Evolutionary conservation across 2,888 invertebrate species (phyloP).

Genomic region (Panopea generosa): DNA sequence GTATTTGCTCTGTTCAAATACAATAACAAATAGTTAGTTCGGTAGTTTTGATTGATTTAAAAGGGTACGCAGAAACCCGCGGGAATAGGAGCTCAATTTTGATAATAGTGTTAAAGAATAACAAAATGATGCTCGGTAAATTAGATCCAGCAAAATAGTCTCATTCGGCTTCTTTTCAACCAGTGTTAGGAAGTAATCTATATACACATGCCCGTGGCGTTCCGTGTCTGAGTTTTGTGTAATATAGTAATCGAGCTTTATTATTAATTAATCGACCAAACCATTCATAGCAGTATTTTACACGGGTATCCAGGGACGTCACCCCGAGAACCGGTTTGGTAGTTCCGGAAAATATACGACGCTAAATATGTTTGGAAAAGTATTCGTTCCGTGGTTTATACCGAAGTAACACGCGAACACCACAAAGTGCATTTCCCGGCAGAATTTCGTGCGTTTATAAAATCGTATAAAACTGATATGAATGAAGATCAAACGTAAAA

Average conservation of each 20-base stretch:
- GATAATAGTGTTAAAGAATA: conserved; percentile 67
- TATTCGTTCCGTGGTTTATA: conserved; percentile 23
- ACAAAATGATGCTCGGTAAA: conserved; percentile 49
- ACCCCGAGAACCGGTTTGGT: conserved; percentile 22
- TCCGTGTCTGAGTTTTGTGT: conserved; percentile 24
- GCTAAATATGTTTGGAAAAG: conserved; percentile 43
- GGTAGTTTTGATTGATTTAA: conserved; percentile 56
- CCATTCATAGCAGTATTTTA: conserved; percentile 29
- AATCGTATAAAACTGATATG: conserved; percentile 30
- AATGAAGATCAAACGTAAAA: conserved; percentile 51
- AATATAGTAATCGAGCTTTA: conserved; percentile 45
- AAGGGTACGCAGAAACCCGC: conserved; percentile 36
- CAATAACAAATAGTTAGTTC: conserved; percentile 42
- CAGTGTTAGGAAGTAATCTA: conserved; percentile 60
- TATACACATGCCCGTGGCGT: conserved; percentile 9
- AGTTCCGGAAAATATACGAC: conserved; percentile 35
- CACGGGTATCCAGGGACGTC: conserved; percentile 32
- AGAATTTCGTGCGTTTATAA: conserved; percentile 37
- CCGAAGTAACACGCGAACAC: conserved; percentile 23
- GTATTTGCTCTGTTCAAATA: conserved; percentile 15
- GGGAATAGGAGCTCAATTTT: conserved; percentile 54
- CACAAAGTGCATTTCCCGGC: conserved; percentile 28
- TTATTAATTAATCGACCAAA: conserved; percentile 59
- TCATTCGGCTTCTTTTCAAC: conserved; percentile 30
- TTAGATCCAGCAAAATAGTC: conserved; percentile 57